These are phyloP conservation scores for Plebejus argus DNA, from an alignment of 2,888 invertebrate genomes.

Conservation along the genomic window DNA sequence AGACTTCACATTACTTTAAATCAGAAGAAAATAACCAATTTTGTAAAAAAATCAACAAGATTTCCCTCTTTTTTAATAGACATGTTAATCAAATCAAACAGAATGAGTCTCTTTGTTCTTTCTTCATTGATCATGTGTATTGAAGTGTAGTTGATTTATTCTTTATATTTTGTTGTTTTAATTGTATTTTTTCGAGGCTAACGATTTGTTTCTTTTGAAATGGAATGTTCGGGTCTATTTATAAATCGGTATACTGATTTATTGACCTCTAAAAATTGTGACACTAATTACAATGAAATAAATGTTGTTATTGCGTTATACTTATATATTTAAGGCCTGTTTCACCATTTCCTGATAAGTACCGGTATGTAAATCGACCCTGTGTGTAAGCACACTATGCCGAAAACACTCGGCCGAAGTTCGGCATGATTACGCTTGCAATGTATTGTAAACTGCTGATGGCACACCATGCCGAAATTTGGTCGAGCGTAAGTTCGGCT, in stretches of 20 bases:
- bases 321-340: not conserved
- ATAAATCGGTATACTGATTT: not conserved
- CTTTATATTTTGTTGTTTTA: not conserved
- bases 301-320: not conserved
- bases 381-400: no score
- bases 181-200: not conserved
- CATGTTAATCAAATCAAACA: not conserved
- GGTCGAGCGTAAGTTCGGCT: no score
- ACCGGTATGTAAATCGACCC: no score
- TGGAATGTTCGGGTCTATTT: not conserved
- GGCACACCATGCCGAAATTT: no score
- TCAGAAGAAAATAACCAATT: not conserved
- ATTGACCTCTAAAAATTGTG: not conserved
- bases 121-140: not conserved
- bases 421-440: no score
- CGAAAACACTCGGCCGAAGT: no score
- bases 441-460: no score
- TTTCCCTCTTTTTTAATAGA: not conserved
- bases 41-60: not conserved
- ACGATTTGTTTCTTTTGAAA: not conserved
- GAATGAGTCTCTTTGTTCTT: not conserved
- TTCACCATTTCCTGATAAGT: no score
- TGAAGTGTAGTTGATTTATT: constrained; percentile 1
- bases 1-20: not conserved
- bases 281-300: not conserved